Base-by-base conservation (phyloP, 2,797 vertebrate species). In the Synanceia verrucosa region DNA sequence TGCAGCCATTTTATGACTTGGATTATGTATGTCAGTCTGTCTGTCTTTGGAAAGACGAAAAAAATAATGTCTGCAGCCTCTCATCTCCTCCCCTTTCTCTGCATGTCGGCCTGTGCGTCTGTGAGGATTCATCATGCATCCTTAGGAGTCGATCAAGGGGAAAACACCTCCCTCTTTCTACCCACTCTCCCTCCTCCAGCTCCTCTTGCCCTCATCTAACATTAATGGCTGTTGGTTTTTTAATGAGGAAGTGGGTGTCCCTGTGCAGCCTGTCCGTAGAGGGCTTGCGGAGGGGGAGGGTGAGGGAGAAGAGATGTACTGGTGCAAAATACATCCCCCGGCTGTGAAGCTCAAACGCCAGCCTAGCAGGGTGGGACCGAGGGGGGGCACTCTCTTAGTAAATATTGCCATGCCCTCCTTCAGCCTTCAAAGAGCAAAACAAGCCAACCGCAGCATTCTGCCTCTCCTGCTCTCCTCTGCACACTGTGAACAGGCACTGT, bases 181-280 rank as follows among this genome's bases (percentile, higher is more conserved):
- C 64, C 39, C 39, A 24, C 81, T 81, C 83, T 82, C 62, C 78
- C 86, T 91, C 87, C 83, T 86, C 86, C 85, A 82, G 82, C 87
- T 90, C 88, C 78, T 89, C 87, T 91, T 70, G 71, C 86, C 90
- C 86, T 95, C 92, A 95, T 94, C 90, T 90, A 95, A 94, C 94
- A 95, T 96, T 95, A 94, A 94, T 93, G 86, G 80, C 67, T 86
- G 83, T 84, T 94, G 93, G 83, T 94, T 93, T 92, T 95, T 94
- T 93, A 95, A 95, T 92, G 85, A 91, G 84, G 86, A 93, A 86
- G 85, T 89, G 86, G 74, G 86, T 87, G 91, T 93, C 92, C 90
- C 92, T 92, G 76, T 90, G 78, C 82, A 88, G 83, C 29, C 8
- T 87, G 86, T 91, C 85, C 79, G 37, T 74, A 70, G 76, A 86